phyloP scores from a whole-genome alignment of 2,888 invertebrate genomes.

The Prenolepis imparis region DNA sequence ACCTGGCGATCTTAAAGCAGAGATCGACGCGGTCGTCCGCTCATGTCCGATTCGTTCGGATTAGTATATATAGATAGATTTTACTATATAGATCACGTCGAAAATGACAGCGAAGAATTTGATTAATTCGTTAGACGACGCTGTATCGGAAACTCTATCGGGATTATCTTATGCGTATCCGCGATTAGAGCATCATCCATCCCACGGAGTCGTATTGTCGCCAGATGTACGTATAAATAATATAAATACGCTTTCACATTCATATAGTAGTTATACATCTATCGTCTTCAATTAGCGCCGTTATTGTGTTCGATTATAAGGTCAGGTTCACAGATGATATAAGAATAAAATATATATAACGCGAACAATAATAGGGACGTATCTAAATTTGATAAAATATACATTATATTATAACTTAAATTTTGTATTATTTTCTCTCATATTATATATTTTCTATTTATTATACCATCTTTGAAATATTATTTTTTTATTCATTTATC shows the following conservation, averaged over 20 bases:
- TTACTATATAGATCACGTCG: background rate
- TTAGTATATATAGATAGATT: background rate
- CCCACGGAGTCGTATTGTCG: conserved; percentile 80
- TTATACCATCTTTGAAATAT: too few relatives aligned
- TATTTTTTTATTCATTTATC: background rate
- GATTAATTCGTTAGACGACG: conserved; percentile 79
- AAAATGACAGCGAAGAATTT: conserved; percentile 75
- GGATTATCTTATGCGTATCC: conserved; percentile 81
- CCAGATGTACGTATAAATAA: conserved; percentile 76
- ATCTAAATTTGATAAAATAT: too few relatives aligned
- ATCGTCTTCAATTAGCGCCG: background rate
- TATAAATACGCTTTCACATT: background rate
- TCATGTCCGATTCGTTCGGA: background rate
- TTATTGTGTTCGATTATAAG: background rate
- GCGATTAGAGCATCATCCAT: conserved; percentile 78
- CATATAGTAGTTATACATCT: background rate
- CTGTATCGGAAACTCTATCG: conserved; percentile 80
- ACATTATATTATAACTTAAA: too few relatives aligned
- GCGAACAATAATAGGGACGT: background rate
- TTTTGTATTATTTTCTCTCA: too few relatives aligned
- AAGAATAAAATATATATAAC: too few relatives aligned
- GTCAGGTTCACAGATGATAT: too few relatives aligned
- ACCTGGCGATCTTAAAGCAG: background rate
- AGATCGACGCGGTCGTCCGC: background rate
- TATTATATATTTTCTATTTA: background rate